These are phyloP conservation scores for Teleopsis dalmanni DNA, from an alignment of 1,140 invertebrate species.

Conservation along the genomic window DNA sequence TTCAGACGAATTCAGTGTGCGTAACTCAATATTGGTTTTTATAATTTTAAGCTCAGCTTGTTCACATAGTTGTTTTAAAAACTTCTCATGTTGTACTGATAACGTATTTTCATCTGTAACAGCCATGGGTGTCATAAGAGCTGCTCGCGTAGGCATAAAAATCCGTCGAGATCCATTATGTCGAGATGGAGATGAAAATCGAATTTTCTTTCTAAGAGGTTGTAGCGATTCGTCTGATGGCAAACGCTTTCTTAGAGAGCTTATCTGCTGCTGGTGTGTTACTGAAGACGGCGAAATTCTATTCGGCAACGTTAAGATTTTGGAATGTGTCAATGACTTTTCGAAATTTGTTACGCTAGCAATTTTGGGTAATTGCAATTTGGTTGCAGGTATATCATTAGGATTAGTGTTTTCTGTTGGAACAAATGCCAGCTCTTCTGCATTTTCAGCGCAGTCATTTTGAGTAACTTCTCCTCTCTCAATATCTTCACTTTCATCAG, in stretches of 20 bases:
- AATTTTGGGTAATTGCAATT: no score
- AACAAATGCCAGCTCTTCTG: background rate
- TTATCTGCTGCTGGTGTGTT: background rate
- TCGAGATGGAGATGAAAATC: no score
- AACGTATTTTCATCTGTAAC: background rate
- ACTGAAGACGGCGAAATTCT: no score
- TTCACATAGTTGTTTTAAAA: no score
- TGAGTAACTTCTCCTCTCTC: background rate
- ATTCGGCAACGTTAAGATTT: no score
- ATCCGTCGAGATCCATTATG: no score
- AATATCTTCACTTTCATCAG: no score
- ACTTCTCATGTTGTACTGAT: background rate
- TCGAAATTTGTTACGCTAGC: no score
- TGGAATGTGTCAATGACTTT: no score
- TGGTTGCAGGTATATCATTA: no score
- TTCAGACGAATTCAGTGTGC: conserved; percentile 25
- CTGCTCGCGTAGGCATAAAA: no score
- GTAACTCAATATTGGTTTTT: conserved; percentile 30
- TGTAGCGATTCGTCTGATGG: background rate
- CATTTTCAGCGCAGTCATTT: background rate
- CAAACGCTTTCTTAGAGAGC: background rate
- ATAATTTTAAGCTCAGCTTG: no score
- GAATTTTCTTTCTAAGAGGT: background rate
- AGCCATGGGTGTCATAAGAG: background rate
- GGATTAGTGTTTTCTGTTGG: background rate